phyloP scores from a whole-genome alignment of 2,888 invertebrate species.

The Ophonus ardosiacus region DNA sequence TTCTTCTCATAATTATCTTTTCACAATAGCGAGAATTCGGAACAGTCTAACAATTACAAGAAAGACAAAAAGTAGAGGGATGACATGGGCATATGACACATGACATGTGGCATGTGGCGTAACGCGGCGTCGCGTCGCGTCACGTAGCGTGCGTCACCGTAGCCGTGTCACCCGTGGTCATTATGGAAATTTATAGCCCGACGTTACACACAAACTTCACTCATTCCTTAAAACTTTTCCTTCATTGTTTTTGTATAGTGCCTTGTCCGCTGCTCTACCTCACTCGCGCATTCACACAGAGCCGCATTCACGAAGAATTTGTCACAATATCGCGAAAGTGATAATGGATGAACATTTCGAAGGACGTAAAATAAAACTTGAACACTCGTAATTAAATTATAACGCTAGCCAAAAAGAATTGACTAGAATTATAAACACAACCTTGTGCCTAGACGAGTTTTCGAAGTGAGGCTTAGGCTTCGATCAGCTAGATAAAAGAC shows the following conservation, averaged over 20 bases:
- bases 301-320: background rate
- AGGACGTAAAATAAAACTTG: no score
- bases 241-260: conserved; percentile 63
- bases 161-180: conserved; percentile 59
- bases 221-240: conserved; percentile 63
- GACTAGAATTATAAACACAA: no score
- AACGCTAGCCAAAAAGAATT: no score
- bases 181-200: conserved; percentile 63
- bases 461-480: no score
- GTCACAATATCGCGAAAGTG: background rate
- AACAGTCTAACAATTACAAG: background rate
- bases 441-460: no score
- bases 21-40: background rate
- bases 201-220: conserved; percentile 61
- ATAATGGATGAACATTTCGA: no score
- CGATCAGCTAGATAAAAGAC: no score
- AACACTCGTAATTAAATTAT: no score
- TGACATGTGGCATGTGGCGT: conserved; percentile 27
- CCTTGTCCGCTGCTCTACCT: background rate
- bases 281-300: background rate
- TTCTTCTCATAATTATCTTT: background rate
- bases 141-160: conserved; percentile 25
- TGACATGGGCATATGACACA: background rate
- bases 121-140: conserved; percentile 19
- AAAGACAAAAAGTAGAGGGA: conserved; percentile 3